Percentiles rank a stretch among this genome's conserved stretches.
phyloP scores from a whole-genome alignment of 1,140 invertebrate genomes.

The Frieseomelitta varia region DNA sequence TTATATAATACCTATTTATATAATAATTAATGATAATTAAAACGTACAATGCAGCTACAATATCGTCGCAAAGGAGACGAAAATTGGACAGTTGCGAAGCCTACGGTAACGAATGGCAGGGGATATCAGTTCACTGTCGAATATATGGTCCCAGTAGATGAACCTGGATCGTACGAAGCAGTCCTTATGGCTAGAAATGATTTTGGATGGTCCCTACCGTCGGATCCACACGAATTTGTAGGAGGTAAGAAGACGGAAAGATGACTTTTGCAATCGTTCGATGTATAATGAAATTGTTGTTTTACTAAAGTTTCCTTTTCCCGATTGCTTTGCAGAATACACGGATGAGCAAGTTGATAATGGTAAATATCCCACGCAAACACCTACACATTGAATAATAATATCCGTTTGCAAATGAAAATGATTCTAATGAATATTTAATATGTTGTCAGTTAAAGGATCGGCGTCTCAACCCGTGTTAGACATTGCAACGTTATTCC shows the following conservation, averaged over 20 bases:
- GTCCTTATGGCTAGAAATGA: conserved; percentile 69
- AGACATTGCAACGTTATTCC: conserved; percentile 65
- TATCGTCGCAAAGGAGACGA: conserved; percentile 68
- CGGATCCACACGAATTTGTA: conserved; percentile 62
- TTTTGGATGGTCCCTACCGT: conserved; percentile 74
- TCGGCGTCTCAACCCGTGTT: conserved; percentile 44
- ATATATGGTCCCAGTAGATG: conserved; percentile 64
- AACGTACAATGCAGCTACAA: conserved; percentile 64
- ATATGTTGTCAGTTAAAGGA: conserved; percentile 55
- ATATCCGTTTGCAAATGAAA: neutral
- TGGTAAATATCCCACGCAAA: conserved; percentile 23
- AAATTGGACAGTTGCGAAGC: conserved; percentile 62
- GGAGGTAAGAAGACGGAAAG: conserved; percentile 58
- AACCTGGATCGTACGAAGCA: conserved; percentile 72
- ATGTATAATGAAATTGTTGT: neutral
- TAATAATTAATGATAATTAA: neutral
- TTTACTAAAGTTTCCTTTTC: conserved; percentile 21
- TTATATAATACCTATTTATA: neutral
- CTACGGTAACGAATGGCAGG: conserved; percentile 67
- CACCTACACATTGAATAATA: neutral
- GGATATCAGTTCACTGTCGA: conserved; percentile 68
- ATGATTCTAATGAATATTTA: neutral
- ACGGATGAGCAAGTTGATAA: conserved; percentile 4
- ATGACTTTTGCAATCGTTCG: neutral
- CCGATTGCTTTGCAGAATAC: conserved; percentile 17